Conservation (phyloP, 1,140 invertebrate genomes). For the Drosophila funebris region DNA sequence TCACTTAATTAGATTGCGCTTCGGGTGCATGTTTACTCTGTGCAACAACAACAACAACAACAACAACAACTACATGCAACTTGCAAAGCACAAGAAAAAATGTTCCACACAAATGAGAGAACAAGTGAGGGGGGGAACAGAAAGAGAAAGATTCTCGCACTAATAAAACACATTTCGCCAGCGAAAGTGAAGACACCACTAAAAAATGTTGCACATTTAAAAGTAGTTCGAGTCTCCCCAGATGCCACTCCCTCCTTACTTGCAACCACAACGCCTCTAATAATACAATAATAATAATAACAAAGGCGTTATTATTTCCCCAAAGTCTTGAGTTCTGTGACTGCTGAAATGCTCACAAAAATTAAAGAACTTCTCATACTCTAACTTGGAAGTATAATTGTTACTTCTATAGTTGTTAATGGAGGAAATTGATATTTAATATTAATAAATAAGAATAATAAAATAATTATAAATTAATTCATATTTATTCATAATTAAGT, state of each 20-base stretch:
- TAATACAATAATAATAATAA: slow-evolving; percentile 54
- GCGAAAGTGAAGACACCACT: slow-evolving; percentile 51
- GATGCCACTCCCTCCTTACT: neutral
- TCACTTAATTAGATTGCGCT: slow-evolving; percentile 68
- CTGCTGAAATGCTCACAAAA: too few relatives aligned
- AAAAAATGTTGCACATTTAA: slow-evolving; percentile 36
- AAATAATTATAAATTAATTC: too few relatives aligned
- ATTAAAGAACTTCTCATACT: too few relatives aligned
- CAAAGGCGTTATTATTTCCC: slow-evolving; percentile 46
- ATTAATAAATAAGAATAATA: too few relatives aligned
- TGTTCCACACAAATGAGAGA: slow-evolving; percentile 41
- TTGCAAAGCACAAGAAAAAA: slow-evolving; percentile 12
- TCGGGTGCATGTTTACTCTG: slow-evolving; percentile 60
- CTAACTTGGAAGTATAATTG: too few relatives aligned
- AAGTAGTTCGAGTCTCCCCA: slow-evolving; percentile 28
- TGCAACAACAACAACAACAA: slow-evolving; percentile 10
- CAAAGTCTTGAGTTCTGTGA: slow-evolving; percentile 14
- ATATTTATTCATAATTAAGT: too few relatives aligned
- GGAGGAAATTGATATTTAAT: too few relatives aligned
- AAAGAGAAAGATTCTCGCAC: slow-evolving; percentile 7
- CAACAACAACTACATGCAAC: slow-evolving; percentile 1
- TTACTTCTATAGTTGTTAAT: too few relatives aligned
- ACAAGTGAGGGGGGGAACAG: slow-evolving; percentile 36
- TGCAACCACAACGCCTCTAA: slow-evolving; percentile 14
- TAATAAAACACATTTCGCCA: slow-evolving; percentile 55